phyloP scores from a whole-genome alignment of 2,113 vertebrate genomes.

The Clarias magur region DNA sequence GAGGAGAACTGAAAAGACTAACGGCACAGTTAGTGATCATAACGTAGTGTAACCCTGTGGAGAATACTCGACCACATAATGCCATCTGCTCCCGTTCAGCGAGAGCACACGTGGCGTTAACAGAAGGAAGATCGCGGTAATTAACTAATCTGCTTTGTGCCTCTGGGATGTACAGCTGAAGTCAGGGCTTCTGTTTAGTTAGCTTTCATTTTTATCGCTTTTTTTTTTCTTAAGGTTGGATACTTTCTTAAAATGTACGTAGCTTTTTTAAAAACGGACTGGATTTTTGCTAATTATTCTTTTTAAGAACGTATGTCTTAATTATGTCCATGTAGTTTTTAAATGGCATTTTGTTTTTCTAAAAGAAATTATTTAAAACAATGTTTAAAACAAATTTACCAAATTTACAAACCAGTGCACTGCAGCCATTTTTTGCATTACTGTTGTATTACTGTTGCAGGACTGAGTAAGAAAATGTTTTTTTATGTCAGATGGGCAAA shows the following conservation, averaged over 20 bases:
- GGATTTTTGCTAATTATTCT: background rate
- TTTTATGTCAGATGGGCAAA: too few species aligned
- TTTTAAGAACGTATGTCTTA: background rate
- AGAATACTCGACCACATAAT: background rate
- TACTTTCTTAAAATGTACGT: background rate
- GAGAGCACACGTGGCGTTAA: background rate
- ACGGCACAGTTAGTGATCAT: background rate
- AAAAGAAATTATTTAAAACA: background rate
- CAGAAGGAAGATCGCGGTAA: constrained; percentile 26
- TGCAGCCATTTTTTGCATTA: too few species aligned
- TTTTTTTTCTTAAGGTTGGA: background rate
- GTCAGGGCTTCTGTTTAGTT: constrained; percentile 10
- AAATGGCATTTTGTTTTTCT: background rate
- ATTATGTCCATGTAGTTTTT: background rate
- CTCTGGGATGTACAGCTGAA: constrained; percentile 21
- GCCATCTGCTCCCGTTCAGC: background rate
- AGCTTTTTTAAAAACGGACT: background rate
- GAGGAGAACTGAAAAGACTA: background rate
- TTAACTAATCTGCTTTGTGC: constrained; percentile 34
- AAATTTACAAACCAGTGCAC: too few species aligned
- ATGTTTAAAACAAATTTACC: background rate
- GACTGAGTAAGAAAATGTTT: too few species aligned
- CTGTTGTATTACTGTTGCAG: too few species aligned
- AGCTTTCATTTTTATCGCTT: constrained; percentile 4
- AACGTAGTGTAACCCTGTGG: background rate